Evolutionary conservation across 2,888 invertebrate genomes (phyloP).

Genomic region (Achlya flavicornis): DNA sequence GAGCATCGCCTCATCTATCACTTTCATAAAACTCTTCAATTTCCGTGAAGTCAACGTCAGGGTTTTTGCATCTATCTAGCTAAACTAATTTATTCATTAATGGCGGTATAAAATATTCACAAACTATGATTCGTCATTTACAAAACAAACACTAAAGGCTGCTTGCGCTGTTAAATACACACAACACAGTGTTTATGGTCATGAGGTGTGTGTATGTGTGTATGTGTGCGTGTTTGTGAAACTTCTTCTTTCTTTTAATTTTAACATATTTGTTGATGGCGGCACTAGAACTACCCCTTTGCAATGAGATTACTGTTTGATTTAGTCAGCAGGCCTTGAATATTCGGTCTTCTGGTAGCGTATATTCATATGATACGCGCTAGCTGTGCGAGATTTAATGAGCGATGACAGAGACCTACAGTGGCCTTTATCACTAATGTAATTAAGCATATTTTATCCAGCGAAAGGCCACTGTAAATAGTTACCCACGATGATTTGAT

Average conservation of each 20-base stretch:
- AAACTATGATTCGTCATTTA: constrained; percentile 13
- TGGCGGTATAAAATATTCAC: constrained; percentile 16
- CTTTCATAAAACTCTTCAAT: neutral
- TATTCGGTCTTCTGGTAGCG: constrained; percentile 14
- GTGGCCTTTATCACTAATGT: constrained; percentile 29
- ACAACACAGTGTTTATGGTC: constrained; percentile 29
- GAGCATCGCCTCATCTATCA: neutral
- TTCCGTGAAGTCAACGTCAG: neutral
- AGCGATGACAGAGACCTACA: constrained; percentile 43
- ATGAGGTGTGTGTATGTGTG: constrained; percentile 14
- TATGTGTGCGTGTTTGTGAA: constrained; percentile 13
- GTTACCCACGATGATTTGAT: constrained; percentile 35
- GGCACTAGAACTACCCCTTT: neutral
- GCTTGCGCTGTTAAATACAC: constrained; percentile 32
- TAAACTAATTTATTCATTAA: constrained; percentile 7
- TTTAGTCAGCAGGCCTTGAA: neutral
- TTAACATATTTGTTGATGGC: neutral
- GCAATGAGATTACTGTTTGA: neutral
- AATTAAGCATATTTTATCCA: constrained; percentile 14
- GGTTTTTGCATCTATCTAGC: neutral
- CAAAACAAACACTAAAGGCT: constrained; percentile 31
- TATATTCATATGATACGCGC: constrained; percentile 38
- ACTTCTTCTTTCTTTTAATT: neutral
- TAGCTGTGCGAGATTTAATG: constrained; percentile 61
- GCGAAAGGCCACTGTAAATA: constrained; percentile 38